Conservation (phyloP, 2,113 vertebrate genomes). For the Paraplagusia blochii region DNA sequence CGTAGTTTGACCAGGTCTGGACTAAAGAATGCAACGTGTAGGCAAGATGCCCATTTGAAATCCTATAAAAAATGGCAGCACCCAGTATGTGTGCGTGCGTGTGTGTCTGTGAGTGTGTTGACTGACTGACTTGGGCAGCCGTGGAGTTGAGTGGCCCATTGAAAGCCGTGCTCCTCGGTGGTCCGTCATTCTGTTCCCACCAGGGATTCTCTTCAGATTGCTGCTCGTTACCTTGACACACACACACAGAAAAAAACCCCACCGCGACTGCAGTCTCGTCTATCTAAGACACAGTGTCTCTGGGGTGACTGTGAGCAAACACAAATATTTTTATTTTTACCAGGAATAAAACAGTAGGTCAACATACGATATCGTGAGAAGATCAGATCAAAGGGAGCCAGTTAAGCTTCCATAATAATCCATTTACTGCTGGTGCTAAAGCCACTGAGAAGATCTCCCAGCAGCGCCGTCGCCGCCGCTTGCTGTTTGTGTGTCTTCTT, state of each 20-base stretch:
- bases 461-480: background rate
- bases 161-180: conserved; percentile 67
- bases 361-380: background rate
- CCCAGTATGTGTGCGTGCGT: conserved; percentile 23
- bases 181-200: conserved; percentile 64
- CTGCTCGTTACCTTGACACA: conserved; percentile 57
- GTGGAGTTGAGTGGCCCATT: conserved; percentile 61
- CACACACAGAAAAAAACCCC: conserved; percentile 33
- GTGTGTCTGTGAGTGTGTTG: conserved; percentile 32
- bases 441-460: background rate
- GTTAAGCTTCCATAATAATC: background rate
- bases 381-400: conserved; percentile 4
- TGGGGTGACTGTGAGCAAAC: conserved; percentile 29
- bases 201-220: conserved; percentile 66
- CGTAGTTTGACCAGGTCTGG: too few species aligned
- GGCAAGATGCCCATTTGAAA: too few species aligned
- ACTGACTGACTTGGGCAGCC: conserved; percentile 72
- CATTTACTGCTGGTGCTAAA: background rate
- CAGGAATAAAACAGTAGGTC: conserved; percentile 9
- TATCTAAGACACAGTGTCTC: conserved; percentile 15
- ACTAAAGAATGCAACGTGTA: too few species aligned
- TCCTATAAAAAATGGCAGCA: conserved; percentile 21
- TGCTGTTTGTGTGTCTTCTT: background rate
- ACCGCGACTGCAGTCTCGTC: conserved; percentile 37
- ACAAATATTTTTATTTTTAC: background rate